A percentile compares a stretch with the other conserved stretches of the same genome.
Conservation (phyloP, 2,113 vertebrate species). For the Brachypodius melanocephalos region DNA sequence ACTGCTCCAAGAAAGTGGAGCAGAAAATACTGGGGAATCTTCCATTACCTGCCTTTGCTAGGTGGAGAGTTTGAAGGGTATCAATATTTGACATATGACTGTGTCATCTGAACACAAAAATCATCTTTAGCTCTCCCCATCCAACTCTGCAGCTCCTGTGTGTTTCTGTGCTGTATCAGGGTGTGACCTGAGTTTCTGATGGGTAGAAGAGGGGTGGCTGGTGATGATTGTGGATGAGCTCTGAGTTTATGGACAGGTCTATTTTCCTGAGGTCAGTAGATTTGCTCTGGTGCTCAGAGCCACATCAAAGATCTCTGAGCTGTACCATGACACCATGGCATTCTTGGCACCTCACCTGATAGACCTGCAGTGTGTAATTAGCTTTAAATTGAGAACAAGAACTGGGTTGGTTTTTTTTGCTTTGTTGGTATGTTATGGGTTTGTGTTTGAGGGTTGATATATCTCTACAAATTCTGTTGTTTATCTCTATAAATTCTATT, state of each 20-base stretch:
- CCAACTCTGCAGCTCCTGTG: background rate
- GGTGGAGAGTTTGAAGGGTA: background rate
- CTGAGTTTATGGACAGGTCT: background rate
- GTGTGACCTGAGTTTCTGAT: background rate
- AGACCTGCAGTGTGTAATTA: background rate
- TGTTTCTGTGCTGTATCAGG: background rate
- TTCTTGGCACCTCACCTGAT: background rate
- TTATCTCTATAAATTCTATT: background rate
- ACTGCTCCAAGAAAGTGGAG: background rate
- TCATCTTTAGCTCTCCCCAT: background rate
- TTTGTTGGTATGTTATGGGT: background rate
- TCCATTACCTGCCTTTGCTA: background rate
- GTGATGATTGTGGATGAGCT: background rate
- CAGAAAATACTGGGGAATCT: background rate
- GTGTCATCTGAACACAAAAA: background rate
- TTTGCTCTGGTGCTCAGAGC: background rate
- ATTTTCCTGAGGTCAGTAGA: background rate
- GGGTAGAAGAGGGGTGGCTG: background rate
- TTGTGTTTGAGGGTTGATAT: background rate
- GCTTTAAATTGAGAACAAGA: background rate
- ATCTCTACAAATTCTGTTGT: background rate
- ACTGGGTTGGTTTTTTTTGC: background rate
- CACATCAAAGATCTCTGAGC: background rate
- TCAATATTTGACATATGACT: fast-evolving
- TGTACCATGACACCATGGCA: background rate